phyloP scores from a whole-genome alignment of 2,888 invertebrate species.

The Macrophya annulata region DNA sequence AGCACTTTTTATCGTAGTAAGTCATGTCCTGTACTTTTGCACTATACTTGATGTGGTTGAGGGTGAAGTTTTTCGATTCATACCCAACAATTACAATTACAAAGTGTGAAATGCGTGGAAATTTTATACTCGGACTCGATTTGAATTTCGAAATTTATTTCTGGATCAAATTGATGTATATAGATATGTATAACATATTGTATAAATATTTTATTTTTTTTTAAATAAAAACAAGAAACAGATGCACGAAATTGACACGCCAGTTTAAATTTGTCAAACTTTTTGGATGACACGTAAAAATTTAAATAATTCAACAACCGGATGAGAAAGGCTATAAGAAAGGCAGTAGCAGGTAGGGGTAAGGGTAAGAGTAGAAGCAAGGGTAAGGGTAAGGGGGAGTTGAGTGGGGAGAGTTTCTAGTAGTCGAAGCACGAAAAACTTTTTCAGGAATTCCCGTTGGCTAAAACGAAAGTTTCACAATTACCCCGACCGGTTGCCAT shows the following conservation, averaged over 20 bases:
- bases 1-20: not conserved
- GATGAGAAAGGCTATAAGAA: slow-evolving; percentile 28
- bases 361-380: not conserved
- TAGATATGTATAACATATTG: not conserved
- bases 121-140: not conserved
- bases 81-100: not conserved
- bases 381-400: slow-evolving; percentile 1
- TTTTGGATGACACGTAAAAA: slow-evolving; percentile 54
- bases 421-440: slow-evolving; percentile 57
- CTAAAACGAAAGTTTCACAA: slow-evolving; percentile 67
- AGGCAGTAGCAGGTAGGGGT: not conserved
- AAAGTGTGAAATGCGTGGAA: not conserved
- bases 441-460: slow-evolving; percentile 61
- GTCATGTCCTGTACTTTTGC: not conserved
- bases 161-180: not conserved
- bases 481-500: slow-evolving; percentile 63
- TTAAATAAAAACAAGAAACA: slow-evolving; percentile 20
- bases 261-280: slow-evolving; percentile 32
- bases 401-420: slow-evolving; percentile 47
- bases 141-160: not conserved
- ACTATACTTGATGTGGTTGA: not conserved
- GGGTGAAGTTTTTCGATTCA: not conserved
- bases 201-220: not conserved
- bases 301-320: slow-evolving; percentile 48
- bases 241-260: slow-evolving; percentile 15